Base-by-base conservation (phyloP, 2,888 invertebrate species). In the Caenorhabditis sp. region DNA sequence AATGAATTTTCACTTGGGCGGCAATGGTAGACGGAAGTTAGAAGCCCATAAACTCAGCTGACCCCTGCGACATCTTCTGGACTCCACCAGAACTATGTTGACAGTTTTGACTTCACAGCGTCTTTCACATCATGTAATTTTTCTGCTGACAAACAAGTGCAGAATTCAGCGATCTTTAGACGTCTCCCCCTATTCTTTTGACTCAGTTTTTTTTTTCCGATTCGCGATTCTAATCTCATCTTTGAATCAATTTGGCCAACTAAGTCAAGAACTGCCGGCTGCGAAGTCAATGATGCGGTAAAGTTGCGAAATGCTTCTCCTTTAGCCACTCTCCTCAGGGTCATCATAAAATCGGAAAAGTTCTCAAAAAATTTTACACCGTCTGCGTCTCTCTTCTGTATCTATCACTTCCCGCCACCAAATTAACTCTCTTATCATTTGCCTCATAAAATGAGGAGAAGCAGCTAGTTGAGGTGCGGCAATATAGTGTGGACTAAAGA, bases 251-350 rank as follows among this genome's bases (percentile, higher is more conserved):
- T 35, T 35, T 35, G 31, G 31, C 31, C 31, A 35, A 35, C 31
- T 35, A 35, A 35, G 31, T 35, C 31, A 35, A 35, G 31, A n/a
- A n/a, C n/a, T 35, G 8, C 31, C 31, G 31, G 4, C 31, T 35
- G 31, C 5, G 5, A 26, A 8, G 28, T 8, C 4, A 68, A 68
- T 19, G n/a, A 69, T 69, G 69, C 56, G 68, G 70, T 31, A 58
- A 70, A 44, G 26, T 70, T 70, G 70, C 70, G 70, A 70, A 70
- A 70, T 44, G 38, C n/a, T 24, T 14, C 51, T 22, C 0, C 12
- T 10, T n/a, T 51, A 14, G 24, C 38, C 16, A 19, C n/a, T n/a
- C 12, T 35, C 31, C 35, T 51, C 68, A 68, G 68, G 68, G 68
- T 68, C 68, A 68, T 35, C 54, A 38, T 38, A n/a, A 35, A 35